Conservation (phyloP, 2,888 invertebrate species). For the Zhengitettix transpicula region DNA sequence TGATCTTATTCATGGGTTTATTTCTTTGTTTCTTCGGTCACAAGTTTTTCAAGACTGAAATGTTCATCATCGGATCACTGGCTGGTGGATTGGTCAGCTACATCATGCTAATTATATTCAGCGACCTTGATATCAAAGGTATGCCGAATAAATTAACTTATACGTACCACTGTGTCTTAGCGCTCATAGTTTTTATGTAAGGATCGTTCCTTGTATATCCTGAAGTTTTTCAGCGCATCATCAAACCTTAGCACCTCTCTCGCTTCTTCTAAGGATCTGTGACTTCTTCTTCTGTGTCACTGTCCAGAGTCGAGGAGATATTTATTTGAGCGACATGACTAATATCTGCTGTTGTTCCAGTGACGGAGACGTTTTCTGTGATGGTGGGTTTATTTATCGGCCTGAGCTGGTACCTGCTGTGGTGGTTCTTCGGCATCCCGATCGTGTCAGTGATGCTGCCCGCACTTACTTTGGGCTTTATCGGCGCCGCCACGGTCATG, state of each 20-base stretch:
- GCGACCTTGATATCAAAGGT: too few species aligned
- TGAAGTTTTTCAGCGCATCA: too few species aligned
- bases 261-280: too few species aligned
- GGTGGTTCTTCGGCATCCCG: slow-evolving; percentile 45
- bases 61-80: slow-evolving; percentile 41
- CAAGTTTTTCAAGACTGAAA: slow-evolving; percentile 40
- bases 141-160: too few species aligned
- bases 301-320: too few species aligned
- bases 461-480: slow-evolving; percentile 41
- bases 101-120: slow-evolving; percentile 21
- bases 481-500: slow-evolving; percentile 39
- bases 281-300: too few species aligned
- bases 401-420: slow-evolving; percentile 39
- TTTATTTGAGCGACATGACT: too few species aligned
- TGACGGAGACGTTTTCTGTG: slow-evolving; percentile 13
- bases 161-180: too few species aligned
- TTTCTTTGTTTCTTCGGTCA: slow-evolving; percentile 47
- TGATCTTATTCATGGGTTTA: slow-evolving; percentile 39
- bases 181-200: too few species aligned
- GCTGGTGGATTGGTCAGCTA: slow-evolving; percentile 38
- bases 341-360: not conserved
- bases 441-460: slow-evolving; percentile 39
- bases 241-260: too few species aligned
- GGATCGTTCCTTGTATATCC: too few species aligned
- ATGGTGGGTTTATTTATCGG: slow-evolving; percentile 41